Evolutionary conservation across 2,797 vertebrate genomes (phyloP).

Genomic region (Pangasius sanitwongsei): DNA sequence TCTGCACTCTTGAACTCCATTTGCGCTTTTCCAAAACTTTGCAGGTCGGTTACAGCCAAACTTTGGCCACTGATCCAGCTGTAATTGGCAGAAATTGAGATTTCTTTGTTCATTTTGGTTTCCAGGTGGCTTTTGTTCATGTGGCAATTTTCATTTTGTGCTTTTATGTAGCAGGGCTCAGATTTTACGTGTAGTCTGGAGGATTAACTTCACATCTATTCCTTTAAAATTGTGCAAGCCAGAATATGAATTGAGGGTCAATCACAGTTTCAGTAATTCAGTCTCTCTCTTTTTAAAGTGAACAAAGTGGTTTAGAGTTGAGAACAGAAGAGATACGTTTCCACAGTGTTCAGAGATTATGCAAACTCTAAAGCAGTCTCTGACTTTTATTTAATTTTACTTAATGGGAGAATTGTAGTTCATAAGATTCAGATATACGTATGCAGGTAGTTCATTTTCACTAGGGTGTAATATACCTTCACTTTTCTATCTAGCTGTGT

Average conservation of each 20-base stretch:
- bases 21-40: not conserved
- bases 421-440: not conserved
- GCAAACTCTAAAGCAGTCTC: not conserved
- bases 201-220: slow-evolving; percentile 12
- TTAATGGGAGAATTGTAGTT: not conserved
- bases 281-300: no score
- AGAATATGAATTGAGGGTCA: not conserved
- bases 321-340: not conserved
- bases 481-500: not conserved
- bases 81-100: not conserved
- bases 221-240: not conserved
- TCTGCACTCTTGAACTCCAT: not conserved
- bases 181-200: not conserved
- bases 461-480: not conserved
- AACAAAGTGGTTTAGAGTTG: not conserved
- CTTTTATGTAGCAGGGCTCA: not conserved
- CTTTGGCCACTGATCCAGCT: not conserved
- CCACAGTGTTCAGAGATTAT: not conserved
- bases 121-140: not conserved
- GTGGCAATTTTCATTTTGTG: not conserved
- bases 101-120: not conserved
- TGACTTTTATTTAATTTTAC: not conserved
- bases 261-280: not conserved
- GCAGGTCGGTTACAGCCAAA: not conserved
- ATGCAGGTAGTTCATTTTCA: not conserved